These are phyloP conservation scores for Tenrec ecaudatus DNA, from an alignment of 2,113 vertebrate species.

Conservation along the genomic window DNA sequence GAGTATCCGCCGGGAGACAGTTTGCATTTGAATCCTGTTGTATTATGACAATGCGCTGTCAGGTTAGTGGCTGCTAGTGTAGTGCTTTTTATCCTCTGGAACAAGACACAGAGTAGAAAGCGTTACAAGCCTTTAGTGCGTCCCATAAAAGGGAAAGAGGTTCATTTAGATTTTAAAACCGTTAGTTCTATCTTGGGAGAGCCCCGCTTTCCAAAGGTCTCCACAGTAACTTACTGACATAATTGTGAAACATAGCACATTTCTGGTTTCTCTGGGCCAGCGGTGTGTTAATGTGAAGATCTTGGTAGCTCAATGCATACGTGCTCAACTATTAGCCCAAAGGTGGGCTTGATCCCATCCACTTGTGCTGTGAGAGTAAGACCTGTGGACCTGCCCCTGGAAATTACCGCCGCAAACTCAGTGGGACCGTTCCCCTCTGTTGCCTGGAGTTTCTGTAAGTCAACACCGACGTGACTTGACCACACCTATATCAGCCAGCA, in stretches of 20 bases:
- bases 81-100: not conserved
- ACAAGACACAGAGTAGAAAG: not conserved
- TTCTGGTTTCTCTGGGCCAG: slow-evolving; percentile 11
- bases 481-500: not conserved
- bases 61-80: not conserved
- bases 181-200: slow-evolving; percentile 50
- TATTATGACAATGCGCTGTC: not conserved
- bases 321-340: not conserved
- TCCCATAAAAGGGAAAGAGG: slow-evolving; percentile 25
- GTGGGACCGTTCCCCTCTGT: not conserved
- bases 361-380: not conserved
- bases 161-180: slow-evolving; percentile 64
- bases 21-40: slow-evolving; percentile 54
- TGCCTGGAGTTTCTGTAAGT: not conserved
- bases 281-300: not conserved
- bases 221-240: not conserved
- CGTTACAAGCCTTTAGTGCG: slow-evolving; percentile 23
- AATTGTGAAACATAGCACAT: slow-evolving; percentile 38
- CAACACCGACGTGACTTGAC: not conserved
- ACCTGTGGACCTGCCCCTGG: not conserved
- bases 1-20: not conserved
- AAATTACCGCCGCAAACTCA: not conserved
- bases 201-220: slow-evolving; percentile 22
- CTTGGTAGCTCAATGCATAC: not conserved
- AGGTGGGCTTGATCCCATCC: not conserved